Conservation (phyloP, 92 coral and sea anemone genomes). For the Palythoa grandiflora region DNA sequence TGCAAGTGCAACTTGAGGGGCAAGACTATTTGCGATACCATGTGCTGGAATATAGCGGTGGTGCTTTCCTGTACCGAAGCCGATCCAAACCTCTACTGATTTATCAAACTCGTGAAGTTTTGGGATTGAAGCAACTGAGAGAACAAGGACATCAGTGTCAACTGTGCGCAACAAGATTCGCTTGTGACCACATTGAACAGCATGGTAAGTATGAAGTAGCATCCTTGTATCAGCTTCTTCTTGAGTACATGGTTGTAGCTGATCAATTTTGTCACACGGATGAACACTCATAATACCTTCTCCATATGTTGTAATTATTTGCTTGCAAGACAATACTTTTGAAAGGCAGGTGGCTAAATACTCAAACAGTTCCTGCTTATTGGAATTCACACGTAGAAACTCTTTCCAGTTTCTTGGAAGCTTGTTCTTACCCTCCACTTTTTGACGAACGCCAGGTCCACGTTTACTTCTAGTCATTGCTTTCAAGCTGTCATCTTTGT, state of each 20-base stretch:
- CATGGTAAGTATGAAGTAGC: neutral
- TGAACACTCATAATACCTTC: conserved; percentile 4
- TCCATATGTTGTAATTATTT: conserved; percentile 2
- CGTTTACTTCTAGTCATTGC: conserved; percentile 17
- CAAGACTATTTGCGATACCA: conserved; percentile 16
- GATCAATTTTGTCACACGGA: conserved; percentile 1
- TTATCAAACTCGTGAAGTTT: conserved; percentile 14
- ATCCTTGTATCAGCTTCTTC: neutral
- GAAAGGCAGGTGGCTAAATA: conserved; percentile 1
- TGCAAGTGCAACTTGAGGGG: conserved; percentile 31
- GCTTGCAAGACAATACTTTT: conserved; percentile 4
- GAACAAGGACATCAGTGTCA: conserved; percentile 11
- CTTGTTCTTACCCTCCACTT: conserved; percentile 20
- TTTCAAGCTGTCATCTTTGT: conserved; percentile 17
- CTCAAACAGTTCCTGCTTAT: conserved; percentile 1
- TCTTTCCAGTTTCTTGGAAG: conserved; percentile 15
- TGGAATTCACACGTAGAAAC: conserved; percentile 1
- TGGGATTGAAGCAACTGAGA: conserved; percentile 14
- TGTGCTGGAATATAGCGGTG: conserved; percentile 51
- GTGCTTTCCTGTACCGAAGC: conserved; percentile 56
- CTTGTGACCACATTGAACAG: conserved; percentile 6
- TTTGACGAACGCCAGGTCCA: conserved; percentile 19
- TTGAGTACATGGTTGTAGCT: conserved; percentile 5
- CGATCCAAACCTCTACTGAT: conserved; percentile 44
- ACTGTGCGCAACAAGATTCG: conserved; percentile 3